Conservation (phyloP, 2,113 vertebrate species). For the Plectropomus leopardus region DNA sequence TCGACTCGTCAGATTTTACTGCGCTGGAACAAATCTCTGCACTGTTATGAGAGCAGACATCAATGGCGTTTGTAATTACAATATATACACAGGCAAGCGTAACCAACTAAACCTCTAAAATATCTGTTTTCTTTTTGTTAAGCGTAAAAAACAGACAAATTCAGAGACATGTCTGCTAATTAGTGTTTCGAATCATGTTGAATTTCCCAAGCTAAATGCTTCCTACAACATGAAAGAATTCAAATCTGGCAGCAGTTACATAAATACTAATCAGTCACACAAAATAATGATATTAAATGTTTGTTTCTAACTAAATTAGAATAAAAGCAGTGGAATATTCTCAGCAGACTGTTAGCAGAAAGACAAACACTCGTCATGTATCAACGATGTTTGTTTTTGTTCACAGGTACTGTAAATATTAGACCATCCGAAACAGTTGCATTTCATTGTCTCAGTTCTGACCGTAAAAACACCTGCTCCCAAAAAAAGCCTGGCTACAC, state of each 20-base stretch:
- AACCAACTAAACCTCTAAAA: conserved; percentile 31
- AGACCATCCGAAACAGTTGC: neutral
- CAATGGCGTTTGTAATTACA: conserved; percentile 12
- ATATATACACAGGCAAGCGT: conserved; percentile 7
- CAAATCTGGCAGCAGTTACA: conserved; percentile 3
- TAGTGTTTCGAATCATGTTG: conserved; percentile 35
- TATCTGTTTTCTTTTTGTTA: conserved; percentile 16
- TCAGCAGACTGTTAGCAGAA: conserved; percentile 8
- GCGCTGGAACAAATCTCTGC: neutral
- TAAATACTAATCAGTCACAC: conserved; percentile 6
- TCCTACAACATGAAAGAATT: conserved; percentile 12
- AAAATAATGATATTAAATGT: neutral
- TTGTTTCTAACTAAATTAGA: conserved; percentile 1
- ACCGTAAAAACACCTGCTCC: conserved; percentile 22
- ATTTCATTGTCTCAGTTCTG: conserved; percentile 25
- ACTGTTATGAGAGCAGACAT: conserved; percentile 26
- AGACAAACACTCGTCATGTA: neutral
- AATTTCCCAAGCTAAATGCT: conserved; percentile 23
- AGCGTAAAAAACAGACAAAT: conserved; percentile 9
- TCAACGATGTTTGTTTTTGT: neutral
- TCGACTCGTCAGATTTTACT: too few relatives aligned
- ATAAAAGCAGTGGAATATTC: too few relatives aligned
- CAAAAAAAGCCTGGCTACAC: neutral
- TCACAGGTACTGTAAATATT: neutral
- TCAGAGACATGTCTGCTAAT: conserved; percentile 35